Evolutionary conservation across 2,888 invertebrate species (phyloP).

Genomic region (Agapetus fuscipes): DNA sequence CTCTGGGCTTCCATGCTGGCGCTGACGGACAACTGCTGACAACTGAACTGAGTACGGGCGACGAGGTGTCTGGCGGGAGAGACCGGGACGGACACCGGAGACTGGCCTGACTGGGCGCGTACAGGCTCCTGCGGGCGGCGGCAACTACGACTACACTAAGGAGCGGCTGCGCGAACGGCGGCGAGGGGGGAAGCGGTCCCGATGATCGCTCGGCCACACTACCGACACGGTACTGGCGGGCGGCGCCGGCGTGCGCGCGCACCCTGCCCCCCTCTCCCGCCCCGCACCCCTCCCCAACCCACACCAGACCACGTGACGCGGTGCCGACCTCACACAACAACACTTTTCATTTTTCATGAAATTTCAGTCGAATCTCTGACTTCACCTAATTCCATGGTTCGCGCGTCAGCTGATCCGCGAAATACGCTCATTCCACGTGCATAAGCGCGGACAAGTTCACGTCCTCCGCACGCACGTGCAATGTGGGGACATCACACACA

Average conservation of each 20-base stretch:
- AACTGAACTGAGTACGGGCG: neutral
- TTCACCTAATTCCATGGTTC: no score
- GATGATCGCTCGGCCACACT: conserved; percentile 27
- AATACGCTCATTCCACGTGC: no score
- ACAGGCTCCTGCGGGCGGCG: conserved; percentile 35
- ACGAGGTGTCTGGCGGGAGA: conserved; percentile 1
- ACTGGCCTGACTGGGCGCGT: conserved; percentile 26
- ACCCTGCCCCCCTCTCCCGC: conserved; percentile 31
- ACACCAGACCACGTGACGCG: no score
- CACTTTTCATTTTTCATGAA: no score
- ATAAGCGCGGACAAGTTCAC: no score
- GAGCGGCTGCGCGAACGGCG: conserved; percentile 29
- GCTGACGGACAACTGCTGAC: no score
- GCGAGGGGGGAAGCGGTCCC: conserved; percentile 22
- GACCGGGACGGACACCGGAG: conserved; percentile 2
- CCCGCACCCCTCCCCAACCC: conserved; percentile 34
- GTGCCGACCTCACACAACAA: no score
- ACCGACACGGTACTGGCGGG: conserved; percentile 25
- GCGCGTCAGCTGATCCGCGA: no score
- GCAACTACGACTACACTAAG: conserved; percentile 46
- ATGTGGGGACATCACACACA: no score
- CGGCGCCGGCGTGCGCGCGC: conserved; percentile 21
- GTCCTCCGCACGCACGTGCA: no score
- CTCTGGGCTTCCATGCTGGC: conserved; percentile 65
- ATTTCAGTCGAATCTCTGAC: no score